Base-by-base conservation (phyloP, 2,113 vertebrate genomes). In the Chloropsis hardwickii region DNA sequence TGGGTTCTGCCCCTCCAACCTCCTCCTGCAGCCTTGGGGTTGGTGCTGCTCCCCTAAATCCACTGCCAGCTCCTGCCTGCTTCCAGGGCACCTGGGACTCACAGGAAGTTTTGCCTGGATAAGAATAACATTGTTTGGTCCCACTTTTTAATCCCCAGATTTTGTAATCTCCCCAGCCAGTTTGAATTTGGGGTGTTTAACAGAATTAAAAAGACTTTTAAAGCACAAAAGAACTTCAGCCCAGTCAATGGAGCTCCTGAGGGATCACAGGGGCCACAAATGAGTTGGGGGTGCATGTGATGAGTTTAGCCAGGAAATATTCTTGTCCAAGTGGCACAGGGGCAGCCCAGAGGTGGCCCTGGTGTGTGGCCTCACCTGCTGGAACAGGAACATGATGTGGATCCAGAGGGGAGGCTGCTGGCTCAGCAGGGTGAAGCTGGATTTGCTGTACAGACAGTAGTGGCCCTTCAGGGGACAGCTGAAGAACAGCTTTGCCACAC, bases 401-500 rank as follows among this genome's bases (percentile, higher is more conserved):
- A 99, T 99, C 99, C 99, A 99, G 3, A 99, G 98, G 1, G 98
- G 98, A 23, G 99, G 99, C 58, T 99, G 99, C 51, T 33, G 97
- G 97, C 99, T 99, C 98, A 97, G 89, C 91, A 99, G 98, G 77
- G 96, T 98, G 88, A 99, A 99, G 17, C 98, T 98, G 96, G 98
- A 99, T 92, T 99, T 99, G 87, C 98, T 98, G 92, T 99, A 99
- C 11, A 99, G 97, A 95, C 99, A 99, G 98, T 99, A 99, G 88
- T 98, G 98, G 19, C 98, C 99, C 97, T 99, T 99, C 92, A 99
- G 96, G 71, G 98, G 97, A 95, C 99, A 99, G 73, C 98, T 99
- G 98, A 99, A 99, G 40, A 97, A 99, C 84, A 99, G 95, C 97
- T 98, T 99, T 56, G 99, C 99, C 53, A 98, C 98, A 51, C 98